Base-by-base conservation (phyloP, 2,113 vertebrate genomes). In the Hypanus sabinus region DNA sequence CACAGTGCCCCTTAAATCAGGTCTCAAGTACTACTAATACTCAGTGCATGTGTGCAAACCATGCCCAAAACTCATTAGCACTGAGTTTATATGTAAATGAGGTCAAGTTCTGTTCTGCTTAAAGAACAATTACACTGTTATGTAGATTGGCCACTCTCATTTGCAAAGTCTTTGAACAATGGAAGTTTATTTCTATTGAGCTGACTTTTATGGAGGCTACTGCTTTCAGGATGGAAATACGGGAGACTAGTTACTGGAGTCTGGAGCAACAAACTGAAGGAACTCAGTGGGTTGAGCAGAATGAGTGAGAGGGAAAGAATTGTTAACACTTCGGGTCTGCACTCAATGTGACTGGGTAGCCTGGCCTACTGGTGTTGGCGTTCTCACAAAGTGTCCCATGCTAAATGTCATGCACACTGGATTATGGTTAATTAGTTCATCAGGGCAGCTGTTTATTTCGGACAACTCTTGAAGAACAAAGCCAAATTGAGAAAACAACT, bases 31-130 rank as follows among this genome's bases (percentile, higher is more conserved):
- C 10, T 60, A 30, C 60, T n/a, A 88, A 88, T 88, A 30, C 27
- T 88, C 30, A 60, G 57, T 62, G 60, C 27, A 30, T 14, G 14
- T 38, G 20, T 55, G 85, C 27, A n/a, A 30, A 88, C 57, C 12
- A 33, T 65, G 27, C 30, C n/a, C 5, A 88, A 88, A 65, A 33
- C 27, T 30, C 55, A 62, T 62, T n/a, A 62, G 57, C 30, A 65
- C 12, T 88, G 57, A 65, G 46, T 55, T 33, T 88, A n/a, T 88
- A 88, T 60, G 30, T 65, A 88, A 88, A 88, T 88, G 85, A n/a
- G 12, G 85, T 88, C 30, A 88, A 88, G 30, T 5, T 65, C 85
- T 60, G 33, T 65, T 18, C 14, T 33, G 14, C 55, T 14, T 14
- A 60, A 87, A 24, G 57, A 87, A 87, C 6, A 62, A 14, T 65